Base-by-base conservation (phyloP, 1,140 invertebrate species). In the Leptestheria dahalacensis region DNA sequence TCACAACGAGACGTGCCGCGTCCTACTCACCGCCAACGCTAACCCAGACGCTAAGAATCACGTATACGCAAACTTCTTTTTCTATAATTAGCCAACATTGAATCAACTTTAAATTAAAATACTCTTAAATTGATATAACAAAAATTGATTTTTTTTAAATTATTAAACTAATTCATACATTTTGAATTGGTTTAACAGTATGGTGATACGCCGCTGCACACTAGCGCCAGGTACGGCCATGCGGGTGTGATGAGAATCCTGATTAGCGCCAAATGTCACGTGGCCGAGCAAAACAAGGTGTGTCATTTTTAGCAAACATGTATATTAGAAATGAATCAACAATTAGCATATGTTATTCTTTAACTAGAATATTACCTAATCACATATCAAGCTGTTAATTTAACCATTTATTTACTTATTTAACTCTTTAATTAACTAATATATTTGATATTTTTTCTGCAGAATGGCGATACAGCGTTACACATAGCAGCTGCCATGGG, bases 401-500 rank as follows among this genome's bases (percentile, higher is more conserved):
- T n/a, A n/a, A n/a, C n/a, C n/a, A n/a, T n/a, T n/a, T n/a, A n/a
- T n/a, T n/a, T n/a, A n/a, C n/a, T n/a, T n/a, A n/a, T n/a, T n/a
- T n/a, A n/a, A n/a, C 33, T 6, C 33, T 41, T 41, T 6, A 41
- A 41, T 6, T 9, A 6, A 41, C 6, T 9, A 41, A 9, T 15
- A 41, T 54, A 11, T 59, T 54, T 61, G 53, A 55, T 59, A 64
- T 63, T 65, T 62, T 67, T 57, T 66, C 61, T 69, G 54, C 67
- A 86, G 83, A 97, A 97, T 75, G 91, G 91, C 1, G 93, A 97
- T 69, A 94, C 91, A 0, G 84, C 89, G 0, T 71, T 97, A 20
- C 93, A 97, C 70, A 95, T 97, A 64, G 83, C 91, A 3, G 85
- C 90, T 6, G 92, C 92, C 1, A 91, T 96, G 86, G 89, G 89